Conservation (phyloP, 2,113 vertebrate species). For the Cryptotis parvus region DNA sequence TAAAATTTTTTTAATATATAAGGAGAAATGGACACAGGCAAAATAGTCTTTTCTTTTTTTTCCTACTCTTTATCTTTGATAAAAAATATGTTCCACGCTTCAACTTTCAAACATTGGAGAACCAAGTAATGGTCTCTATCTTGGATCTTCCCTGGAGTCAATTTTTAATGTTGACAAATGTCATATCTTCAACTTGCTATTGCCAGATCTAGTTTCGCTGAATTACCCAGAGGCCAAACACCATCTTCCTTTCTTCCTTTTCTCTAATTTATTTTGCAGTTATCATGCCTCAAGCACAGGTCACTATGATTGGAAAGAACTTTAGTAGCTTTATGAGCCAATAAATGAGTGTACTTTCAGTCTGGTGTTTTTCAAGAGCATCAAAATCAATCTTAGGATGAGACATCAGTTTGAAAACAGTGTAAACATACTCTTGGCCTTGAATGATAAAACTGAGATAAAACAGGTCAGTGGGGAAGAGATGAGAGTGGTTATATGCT, state of each 20-base stretch:
- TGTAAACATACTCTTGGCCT: not conserved
- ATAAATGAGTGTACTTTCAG: not conserved
- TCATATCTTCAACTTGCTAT: slow-evolving; percentile 63
- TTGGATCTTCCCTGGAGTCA: slow-evolving; percentile 25
- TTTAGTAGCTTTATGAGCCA: slow-evolving; percentile 15
- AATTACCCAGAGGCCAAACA: slow-evolving; percentile 57
- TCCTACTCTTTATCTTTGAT: slow-evolving; percentile 45
- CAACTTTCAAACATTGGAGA: slow-evolving; percentile 58
- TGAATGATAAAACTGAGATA: too few relatives aligned
- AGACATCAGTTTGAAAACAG: slow-evolving; percentile 7
- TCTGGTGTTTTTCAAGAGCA: slow-evolving; percentile 11
- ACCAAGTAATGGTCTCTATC: slow-evolving; percentile 55
- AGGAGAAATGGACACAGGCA: slow-evolving; percentile 50
- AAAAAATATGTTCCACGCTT: not conserved
- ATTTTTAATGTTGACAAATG: slow-evolving; percentile 68
- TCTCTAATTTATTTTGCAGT: slow-evolving; percentile 55
- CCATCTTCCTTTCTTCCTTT: not conserved
- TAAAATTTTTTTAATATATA: slow-evolving; percentile 47
- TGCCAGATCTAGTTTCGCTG: slow-evolving; percentile 55
- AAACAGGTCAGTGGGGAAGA: too few relatives aligned
- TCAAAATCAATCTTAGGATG: not conserved
- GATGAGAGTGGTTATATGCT: too few relatives aligned
- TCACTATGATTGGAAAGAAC: slow-evolving; percentile 39
- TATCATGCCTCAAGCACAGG: slow-evolving; percentile 26
- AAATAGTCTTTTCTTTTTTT: not conserved